These are phyloP conservation scores for Blennius ocellaris DNA, from an alignment of 2,113 vertebrate genomes.

Conservation along the genomic window DNA sequence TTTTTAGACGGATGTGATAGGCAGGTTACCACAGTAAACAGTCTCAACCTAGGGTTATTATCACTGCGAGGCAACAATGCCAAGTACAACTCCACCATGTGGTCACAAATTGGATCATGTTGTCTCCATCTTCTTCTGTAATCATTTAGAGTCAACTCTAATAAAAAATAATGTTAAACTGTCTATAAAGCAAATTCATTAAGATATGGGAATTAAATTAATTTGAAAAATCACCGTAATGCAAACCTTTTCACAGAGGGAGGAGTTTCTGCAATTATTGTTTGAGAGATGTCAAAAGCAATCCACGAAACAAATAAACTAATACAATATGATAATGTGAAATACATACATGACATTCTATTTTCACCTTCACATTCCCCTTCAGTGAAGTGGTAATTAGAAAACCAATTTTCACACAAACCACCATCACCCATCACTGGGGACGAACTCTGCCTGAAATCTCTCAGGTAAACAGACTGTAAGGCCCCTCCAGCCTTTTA, in stretches of 20 bases:
- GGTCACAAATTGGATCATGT: constrained; percentile 38
- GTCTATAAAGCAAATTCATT: constrained; percentile 28
- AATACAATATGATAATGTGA: background rate
- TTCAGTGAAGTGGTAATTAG: constrained; percentile 8
- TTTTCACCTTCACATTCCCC: background rate
- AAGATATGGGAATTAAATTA: constrained; percentile 3
- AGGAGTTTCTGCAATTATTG: background rate
- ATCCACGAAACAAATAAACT: too few relatives aligned
- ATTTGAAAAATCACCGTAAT: constrained; percentile 1
- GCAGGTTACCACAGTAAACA: too few relatives aligned
- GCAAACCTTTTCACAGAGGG: background rate
- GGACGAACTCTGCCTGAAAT: constrained; percentile 14
- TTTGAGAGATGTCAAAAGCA: background rate
- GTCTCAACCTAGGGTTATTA: too few relatives aligned
- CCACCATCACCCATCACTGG: constrained; percentile 9
- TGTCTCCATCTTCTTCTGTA: constrained; percentile 4
- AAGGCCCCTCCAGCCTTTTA: constrained; percentile 21
- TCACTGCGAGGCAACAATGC: too few relatives aligned
- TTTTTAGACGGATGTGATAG: too few relatives aligned
- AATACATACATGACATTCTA: background rate
- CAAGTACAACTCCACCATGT: too few relatives aligned
- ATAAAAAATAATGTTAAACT: constrained; percentile 39
- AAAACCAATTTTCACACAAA: constrained; percentile 16
- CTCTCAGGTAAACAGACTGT: constrained; percentile 24
- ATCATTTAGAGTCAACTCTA: constrained; percentile 14